Evolutionary conservation across 2,888 invertebrate genomes (phyloP).

Genomic region (Cylindroiulus punctatus): DNA sequence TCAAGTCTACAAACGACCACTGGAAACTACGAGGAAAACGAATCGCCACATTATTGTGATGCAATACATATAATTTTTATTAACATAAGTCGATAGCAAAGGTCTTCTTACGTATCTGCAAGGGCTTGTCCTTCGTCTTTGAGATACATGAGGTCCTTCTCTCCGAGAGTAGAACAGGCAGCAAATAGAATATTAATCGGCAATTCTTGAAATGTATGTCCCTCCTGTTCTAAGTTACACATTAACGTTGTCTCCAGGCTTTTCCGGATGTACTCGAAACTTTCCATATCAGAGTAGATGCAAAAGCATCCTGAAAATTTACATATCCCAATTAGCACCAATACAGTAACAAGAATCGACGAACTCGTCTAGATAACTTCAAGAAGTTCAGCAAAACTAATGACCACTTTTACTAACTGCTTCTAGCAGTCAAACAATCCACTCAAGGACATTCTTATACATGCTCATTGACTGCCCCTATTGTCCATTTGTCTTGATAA

Average conservation of each 20-base stretch:
- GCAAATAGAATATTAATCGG: constrained; percentile 92
- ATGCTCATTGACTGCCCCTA: neutral
- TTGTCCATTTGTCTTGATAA: neutral
- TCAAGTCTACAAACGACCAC: constrained; percentile 86
- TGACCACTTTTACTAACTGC: neutral
- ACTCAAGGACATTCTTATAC: neutral
- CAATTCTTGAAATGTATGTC: constrained; percentile 82
- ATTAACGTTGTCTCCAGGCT: constrained; percentile 90
- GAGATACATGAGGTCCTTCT: constrained; percentile 84
- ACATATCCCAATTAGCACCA: neutral
- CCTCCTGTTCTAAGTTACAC: constrained; percentile 88
- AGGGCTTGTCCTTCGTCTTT: constrained; percentile 90
- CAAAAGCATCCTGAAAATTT: constrained; percentile 68
- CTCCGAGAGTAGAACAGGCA: constrained; percentile 83
- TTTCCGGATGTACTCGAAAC: constrained; percentile 89
- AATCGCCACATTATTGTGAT: neutral
- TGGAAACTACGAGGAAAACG: constrained; percentile 73
- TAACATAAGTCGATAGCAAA: neutral
- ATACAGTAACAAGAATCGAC: neutral
- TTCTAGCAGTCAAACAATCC: neutral
- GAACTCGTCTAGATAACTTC: neutral
- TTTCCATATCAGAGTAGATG: constrained; percentile 85
- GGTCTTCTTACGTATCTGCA: constrained; percentile 77
- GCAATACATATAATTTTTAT: neutral
- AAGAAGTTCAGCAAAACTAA: neutral